Conservation (phyloP, 2,797 vertebrate genomes). For the Aldrovandia affinis region DNA sequence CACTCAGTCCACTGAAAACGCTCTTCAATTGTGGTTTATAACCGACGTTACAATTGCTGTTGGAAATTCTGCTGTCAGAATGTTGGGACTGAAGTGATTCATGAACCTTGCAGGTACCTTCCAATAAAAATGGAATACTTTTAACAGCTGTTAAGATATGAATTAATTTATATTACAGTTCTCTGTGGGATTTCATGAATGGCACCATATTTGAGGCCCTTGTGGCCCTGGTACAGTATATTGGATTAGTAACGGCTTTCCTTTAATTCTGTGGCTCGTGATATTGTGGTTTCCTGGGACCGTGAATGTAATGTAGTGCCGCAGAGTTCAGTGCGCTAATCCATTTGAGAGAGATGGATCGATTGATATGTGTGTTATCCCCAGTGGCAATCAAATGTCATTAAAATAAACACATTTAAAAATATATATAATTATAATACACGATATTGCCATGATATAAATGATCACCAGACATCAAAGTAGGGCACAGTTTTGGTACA, state of each 20-base stretch:
- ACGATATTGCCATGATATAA: too few relatives aligned
- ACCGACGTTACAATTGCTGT: neutral
- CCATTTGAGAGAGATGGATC: too few relatives aligned
- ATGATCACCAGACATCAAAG: too few relatives aligned
- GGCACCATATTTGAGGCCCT: neutral
- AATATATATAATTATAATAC: too few relatives aligned
- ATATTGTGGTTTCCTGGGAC: neutral
- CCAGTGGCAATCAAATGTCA: too few relatives aligned
- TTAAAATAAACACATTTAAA: too few relatives aligned
- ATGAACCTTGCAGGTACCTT: neutral
- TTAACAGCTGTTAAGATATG: neutral
- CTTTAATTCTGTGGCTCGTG: neutral
- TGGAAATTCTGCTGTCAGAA: neutral
- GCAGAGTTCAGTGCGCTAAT: too few relatives aligned
- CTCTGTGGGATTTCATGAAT: neutral
- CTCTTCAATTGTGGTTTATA: slow-evolving; percentile 33
- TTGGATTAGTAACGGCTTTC: neutral
- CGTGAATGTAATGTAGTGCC: neutral
- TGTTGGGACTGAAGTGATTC: neutral
- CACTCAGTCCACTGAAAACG: too few relatives aligned
- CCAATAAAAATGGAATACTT: neutral
- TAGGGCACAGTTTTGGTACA: too few relatives aligned
- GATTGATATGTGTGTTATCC: too few relatives aligned
- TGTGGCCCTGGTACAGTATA: neutral
- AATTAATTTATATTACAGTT: neutral